These are phyloP conservation scores for Drosophila santomea DNA, from an alignment of 1,140 invertebrate species.

Conservation along the genomic window DNA sequence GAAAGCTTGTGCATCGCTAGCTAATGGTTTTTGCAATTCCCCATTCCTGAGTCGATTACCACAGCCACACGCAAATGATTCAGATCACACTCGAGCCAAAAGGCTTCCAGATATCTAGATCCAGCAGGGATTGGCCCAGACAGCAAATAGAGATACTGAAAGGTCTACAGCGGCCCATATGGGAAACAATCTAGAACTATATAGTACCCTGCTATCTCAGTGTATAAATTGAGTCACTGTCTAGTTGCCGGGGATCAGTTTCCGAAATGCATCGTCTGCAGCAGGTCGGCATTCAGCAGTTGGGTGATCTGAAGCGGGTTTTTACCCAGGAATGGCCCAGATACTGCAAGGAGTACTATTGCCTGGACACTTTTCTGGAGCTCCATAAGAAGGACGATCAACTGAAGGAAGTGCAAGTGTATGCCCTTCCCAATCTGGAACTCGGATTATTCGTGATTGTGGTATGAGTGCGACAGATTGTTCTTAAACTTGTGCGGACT, in stretches of 20 bases:
- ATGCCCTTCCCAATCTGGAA: constrained; percentile 38
- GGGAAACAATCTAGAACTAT: constrained; percentile 4
- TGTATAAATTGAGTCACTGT: constrained; percentile 16
- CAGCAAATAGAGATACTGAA: constrained; percentile 8
- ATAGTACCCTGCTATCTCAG: not conserved
- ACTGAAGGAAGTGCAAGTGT: constrained; percentile 35
- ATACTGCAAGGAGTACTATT: constrained; percentile 52
- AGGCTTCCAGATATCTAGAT: too few relatives aligned
- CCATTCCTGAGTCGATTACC: not conserved
- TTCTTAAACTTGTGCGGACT: too few relatives aligned
- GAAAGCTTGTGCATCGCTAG: not conserved
- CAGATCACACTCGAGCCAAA: too few relatives aligned
- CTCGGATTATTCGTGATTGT: constrained; percentile 70
- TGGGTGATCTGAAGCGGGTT: constrained; percentile 21
- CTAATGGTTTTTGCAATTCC: not conserved
- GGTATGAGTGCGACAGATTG: constrained; percentile 28
- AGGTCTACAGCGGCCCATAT: not conserved
- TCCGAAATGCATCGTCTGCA: constrained; percentile 31
- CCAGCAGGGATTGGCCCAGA: not conserved
- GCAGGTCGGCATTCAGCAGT: constrained; percentile 14
- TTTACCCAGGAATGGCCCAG: constrained; percentile 39
- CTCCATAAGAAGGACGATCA: constrained; percentile 17
- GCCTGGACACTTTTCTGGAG: constrained; percentile 45
- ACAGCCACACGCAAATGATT: too few relatives aligned
- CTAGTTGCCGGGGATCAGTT: constrained; percentile 15